Conservation (phyloP, 1,140 invertebrate species). For the Ridgeia piscesae region DNA sequence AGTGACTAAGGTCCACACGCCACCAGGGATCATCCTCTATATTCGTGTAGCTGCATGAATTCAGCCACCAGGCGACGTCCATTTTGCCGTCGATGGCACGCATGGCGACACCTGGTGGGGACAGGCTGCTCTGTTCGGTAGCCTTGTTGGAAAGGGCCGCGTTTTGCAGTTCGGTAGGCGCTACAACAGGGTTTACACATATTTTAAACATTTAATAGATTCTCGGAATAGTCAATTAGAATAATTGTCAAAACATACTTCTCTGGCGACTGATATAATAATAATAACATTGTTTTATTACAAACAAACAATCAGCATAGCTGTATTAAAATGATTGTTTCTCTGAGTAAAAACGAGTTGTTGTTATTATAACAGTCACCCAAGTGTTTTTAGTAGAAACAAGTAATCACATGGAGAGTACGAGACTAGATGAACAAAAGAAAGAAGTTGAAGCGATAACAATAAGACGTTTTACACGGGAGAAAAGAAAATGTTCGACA, state of each 20-base stretch:
- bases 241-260: background rate
- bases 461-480: too few species aligned
- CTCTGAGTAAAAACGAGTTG: too few species aligned
- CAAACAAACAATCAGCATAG: too few species aligned
- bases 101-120: background rate
- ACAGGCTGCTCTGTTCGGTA: background rate
- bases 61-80: background rate
- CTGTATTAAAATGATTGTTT: too few species aligned
- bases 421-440: too few species aligned
- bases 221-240: background rate
- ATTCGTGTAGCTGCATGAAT: background rate
- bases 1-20: background rate
- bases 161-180: background rate
- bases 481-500: too few species aligned
- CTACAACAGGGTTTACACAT: background rate
- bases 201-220: background rate
- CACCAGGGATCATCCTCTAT: background rate
- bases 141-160: background rate
- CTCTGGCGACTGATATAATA: background rate
- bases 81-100: background rate
- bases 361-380: too few species aligned
- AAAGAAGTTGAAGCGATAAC: too few species aligned
- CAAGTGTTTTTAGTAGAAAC: too few species aligned
- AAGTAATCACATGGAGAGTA: too few species aligned
- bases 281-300: too few species aligned